Conservation (phyloP, 2,888 invertebrate genomes). For the Portevinia maculata region DNA sequence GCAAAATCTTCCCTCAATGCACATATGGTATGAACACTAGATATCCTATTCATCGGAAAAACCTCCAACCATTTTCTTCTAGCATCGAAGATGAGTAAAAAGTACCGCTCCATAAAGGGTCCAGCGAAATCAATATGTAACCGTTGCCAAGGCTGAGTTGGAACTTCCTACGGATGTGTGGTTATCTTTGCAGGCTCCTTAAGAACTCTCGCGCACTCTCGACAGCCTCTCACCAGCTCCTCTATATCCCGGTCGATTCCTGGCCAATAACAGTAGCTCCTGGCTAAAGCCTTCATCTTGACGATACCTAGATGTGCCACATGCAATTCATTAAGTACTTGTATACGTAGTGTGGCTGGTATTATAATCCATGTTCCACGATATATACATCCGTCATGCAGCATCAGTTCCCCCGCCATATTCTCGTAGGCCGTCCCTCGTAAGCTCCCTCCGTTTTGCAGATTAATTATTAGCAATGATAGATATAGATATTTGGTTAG, state of each 20-base stretch:
- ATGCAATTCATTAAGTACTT: constrained; percentile 5
- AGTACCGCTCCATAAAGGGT: constrained; percentile 12
- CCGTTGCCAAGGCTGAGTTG: constrained; percentile 27
- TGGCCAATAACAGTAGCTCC: constrained; percentile 18
- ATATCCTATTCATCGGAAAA: no score
- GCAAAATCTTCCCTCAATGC: not conserved
- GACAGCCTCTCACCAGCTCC: constrained; percentile 39
- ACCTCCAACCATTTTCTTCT: no score
- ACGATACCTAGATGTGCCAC: constrained; percentile 27
- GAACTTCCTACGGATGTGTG: constrained; percentile 24
- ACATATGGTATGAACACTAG: constrained; percentile 15
- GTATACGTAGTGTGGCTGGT: not conserved
- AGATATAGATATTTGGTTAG: no score
- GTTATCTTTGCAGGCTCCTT: constrained; percentile 12
- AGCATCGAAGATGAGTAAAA: no score
- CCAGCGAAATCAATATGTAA: constrained; percentile 25
- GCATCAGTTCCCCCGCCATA: no score
- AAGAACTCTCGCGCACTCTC: constrained; percentile 19
- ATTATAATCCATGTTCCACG: not conserved
- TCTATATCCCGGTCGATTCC: constrained; percentile 25
- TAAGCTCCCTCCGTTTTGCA: no score
- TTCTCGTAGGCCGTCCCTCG: no score
- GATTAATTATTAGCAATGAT: no score
- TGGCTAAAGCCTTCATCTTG: constrained; percentile 8
- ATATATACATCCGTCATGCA: no score